A percentile compares a stretch with the other conserved stretches of the same genome.
These are phyloP conservation scores for Galagoides demidoff DNA, from an alignment of 2,797 vertebrate species.

Conservation along the genomic window DNA sequence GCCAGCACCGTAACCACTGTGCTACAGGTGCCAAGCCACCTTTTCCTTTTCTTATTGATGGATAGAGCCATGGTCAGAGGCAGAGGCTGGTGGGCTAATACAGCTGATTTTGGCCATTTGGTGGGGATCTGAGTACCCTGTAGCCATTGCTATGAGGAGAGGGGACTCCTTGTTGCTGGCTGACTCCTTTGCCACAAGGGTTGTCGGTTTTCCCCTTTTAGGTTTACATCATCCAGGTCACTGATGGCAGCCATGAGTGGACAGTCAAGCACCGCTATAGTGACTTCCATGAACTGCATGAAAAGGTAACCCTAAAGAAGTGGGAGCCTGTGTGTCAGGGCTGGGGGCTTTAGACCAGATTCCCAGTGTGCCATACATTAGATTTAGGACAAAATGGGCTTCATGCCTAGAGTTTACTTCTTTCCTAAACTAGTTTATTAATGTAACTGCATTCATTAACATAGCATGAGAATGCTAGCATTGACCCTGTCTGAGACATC, in stretches of 20 bases:
- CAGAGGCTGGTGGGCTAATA: neutral
- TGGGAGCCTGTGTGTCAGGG: neutral
- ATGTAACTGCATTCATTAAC: neutral
- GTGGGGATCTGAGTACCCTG: neutral
- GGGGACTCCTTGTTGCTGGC: neutral
- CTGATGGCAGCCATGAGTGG: conserved; percentile 93
- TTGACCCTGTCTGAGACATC: neutral
- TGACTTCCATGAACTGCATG: conserved; percentile 97
- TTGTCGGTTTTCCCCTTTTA: conserved; percentile 82
- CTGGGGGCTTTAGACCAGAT: neutral
- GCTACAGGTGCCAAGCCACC: neutral
- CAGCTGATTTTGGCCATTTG: neutral
- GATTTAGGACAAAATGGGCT: neutral
- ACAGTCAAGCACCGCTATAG: conserved; percentile 98
- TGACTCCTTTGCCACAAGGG: conserved; percentile 9
- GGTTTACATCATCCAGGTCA: conserved; percentile 97
- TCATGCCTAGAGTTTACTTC: neutral
- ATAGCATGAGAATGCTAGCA: neutral
- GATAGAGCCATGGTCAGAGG: neutral
- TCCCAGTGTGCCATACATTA: neutral
- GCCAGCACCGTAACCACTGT: too few species aligned
- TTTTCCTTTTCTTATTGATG: neutral
- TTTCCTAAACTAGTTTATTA: conserved; percentile 28
- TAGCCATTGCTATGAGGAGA: neutral
- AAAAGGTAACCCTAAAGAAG: conserved; percentile 90